Percentiles rank a stretch among this genome's conserved stretches.
phyloP scores from a whole-genome alignment of 2,113 vertebrate genomes.

The Gymnarchus niloticus region DNA sequence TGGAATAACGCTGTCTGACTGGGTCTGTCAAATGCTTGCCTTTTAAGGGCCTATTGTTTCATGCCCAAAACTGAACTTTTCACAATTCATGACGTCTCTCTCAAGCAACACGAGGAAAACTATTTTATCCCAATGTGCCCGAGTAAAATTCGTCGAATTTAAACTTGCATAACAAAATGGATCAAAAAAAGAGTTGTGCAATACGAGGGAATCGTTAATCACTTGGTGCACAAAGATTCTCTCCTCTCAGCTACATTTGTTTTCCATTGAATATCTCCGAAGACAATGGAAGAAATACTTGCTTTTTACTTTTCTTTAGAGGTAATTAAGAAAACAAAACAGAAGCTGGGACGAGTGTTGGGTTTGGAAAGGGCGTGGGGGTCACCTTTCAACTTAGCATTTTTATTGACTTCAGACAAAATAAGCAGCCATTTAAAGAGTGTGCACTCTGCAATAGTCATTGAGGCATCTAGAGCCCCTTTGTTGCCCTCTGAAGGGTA shows the following conservation, averaged over 20 bases:
- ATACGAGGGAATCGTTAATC: background rate
- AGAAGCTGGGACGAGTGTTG: conserved; percentile 55
- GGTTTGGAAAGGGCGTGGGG: conserved; percentile 52
- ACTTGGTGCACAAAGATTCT: background rate
- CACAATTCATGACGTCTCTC: background rate
- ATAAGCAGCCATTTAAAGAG: conserved; percentile 94
- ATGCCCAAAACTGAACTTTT: background rate
- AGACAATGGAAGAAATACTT: conserved; percentile 22
- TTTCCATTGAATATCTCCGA: background rate
- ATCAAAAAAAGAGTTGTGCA: background rate
- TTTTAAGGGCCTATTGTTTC: background rate
- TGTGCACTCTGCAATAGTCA: conserved; percentile 95
- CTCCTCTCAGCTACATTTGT: background rate
- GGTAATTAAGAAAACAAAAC: conserved; percentile 50
- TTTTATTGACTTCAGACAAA: conserved; percentile 99
- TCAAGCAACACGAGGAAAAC: background rate
- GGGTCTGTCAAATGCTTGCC: background rate
- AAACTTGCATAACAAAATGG: background rate
- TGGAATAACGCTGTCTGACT: background rate
- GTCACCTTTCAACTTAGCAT: conserved; percentile 85
- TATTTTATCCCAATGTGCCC: background rate
- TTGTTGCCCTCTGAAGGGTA: conserved; percentile 93
- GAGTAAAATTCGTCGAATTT: background rate
- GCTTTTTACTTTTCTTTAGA: conserved; percentile 62
- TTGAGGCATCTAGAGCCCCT: conserved; percentile 81